Conservation (phyloP, 2,113 vertebrate genomes). For the Indicator maculatus region DNA sequence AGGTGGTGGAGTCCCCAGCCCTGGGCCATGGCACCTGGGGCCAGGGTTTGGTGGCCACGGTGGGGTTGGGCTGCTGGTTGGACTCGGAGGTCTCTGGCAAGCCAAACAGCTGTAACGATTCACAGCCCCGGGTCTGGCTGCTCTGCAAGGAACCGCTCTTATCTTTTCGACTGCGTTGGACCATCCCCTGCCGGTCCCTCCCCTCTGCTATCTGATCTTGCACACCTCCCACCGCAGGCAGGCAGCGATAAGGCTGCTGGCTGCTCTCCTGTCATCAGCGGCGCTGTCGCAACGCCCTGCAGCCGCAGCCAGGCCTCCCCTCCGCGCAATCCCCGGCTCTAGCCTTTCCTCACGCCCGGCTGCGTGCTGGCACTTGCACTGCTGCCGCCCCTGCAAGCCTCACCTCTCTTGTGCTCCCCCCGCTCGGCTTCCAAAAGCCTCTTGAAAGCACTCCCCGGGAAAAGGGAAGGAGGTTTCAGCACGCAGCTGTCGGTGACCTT, state of each 20-base stretch:
- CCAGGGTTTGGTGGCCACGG: too few species aligned
- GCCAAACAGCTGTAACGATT: too few species aligned
- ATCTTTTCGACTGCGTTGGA: neutral
- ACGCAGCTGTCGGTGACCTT: neutral
- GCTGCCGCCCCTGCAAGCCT: neutral
- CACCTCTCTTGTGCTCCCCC: neutral
- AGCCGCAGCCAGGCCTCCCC: neutral
- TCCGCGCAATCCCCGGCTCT: neutral
- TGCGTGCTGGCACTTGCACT: slow-evolving; percentile 5
- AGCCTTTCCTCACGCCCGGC: neutral
- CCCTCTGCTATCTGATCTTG: slow-evolving; percentile 50
- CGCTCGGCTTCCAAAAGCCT: neutral
- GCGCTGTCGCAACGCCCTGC: slow-evolving; percentile 12
- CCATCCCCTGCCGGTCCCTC: neutral
- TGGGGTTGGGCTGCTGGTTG: too few species aligned
- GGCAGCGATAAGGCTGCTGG: neutral
- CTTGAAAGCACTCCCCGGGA: neutral
- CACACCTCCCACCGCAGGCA: slow-evolving; percentile 1
- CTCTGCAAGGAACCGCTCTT: neutral
- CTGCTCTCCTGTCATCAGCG: neutral
- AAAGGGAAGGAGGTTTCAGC: neutral
- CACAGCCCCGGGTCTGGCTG: neutral
- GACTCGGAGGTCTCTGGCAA: too few species aligned
- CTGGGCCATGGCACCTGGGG: too few species aligned
- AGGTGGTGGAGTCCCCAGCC: too few species aligned